Evolutionary conservation across 2,797 vertebrate species (phyloP).

Genomic region (Alcedo atthis): DNA sequence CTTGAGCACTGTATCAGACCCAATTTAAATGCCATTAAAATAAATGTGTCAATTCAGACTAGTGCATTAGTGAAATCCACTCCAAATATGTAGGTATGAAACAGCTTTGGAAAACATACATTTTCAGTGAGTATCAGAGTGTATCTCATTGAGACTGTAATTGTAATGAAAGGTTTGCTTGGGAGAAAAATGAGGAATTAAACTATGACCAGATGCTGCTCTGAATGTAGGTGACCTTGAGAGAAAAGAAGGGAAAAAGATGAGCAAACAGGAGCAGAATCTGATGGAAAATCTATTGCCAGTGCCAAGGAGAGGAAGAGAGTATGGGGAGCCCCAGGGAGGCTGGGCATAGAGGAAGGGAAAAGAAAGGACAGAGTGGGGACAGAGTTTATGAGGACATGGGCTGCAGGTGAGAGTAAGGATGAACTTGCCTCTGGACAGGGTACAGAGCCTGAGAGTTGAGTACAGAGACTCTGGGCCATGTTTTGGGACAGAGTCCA

Average conservation of each 20-base stretch:
- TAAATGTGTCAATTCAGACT: background rate
- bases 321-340: background rate
- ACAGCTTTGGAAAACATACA: background rate
- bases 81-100: background rate
- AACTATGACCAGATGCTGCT: background rate
- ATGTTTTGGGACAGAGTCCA: background rate
- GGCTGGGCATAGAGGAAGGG: background rate
- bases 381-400: background rate
- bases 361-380: background rate
- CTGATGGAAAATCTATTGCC: background rate
- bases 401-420: background rate
- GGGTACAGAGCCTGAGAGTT: background rate
- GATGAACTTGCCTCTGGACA: background rate
- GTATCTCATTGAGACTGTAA: background rate
- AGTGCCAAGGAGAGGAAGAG: background rate
- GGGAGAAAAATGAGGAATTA: background rate
- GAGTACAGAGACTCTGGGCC: background rate
- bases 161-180: background rate
- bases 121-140: background rate
- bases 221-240: background rate
- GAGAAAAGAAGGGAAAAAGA: background rate
- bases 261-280: background rate
- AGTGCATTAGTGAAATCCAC: background rate
- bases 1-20: background rate
- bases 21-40: background rate